Evolutionary conservation across 1,140 invertebrate genomes (phyloP).

Genomic region (Platyura marginata): DNA sequence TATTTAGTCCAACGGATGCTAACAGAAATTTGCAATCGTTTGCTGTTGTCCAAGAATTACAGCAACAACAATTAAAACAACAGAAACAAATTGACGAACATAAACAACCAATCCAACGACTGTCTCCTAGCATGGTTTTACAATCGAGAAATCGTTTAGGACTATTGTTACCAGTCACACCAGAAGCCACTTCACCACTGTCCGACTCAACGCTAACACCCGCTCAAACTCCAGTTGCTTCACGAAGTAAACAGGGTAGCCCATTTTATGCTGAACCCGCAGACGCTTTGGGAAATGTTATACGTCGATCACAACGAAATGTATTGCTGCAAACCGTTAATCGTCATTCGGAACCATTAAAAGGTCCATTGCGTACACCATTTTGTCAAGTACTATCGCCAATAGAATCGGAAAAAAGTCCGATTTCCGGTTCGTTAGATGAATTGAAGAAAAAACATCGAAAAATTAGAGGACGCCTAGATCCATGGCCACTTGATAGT

Average conservation of each 20-base stretch:
- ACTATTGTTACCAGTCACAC: conserved; percentile 11
- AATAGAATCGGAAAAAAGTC: conserved; percentile 16
- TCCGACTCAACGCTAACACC: conserved; percentile 8
- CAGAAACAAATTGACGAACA: not conserved
- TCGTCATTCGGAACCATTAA: conserved; percentile 36
- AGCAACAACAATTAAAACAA: no score
- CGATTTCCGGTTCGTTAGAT: conserved; percentile 16
- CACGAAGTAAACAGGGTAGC: conserved; percentile 38
- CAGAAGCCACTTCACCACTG: conserved; percentile 8
- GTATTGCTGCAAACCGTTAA: conserved; percentile 24
- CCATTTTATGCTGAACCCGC: conserved; percentile 86
- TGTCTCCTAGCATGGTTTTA: conserved; percentile 12
- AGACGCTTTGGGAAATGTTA: conserved; percentile 46
- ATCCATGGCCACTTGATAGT: conserved; percentile 66
- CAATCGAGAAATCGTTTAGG: conserved; percentile 16
- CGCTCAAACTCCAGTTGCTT: conserved; percentile 10
- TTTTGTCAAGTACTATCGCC: conserved; percentile 11
- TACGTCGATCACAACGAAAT: conserved; percentile 17
- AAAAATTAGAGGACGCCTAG: conserved; percentile 24
- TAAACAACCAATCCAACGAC: conserved; percentile 11
- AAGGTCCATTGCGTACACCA: conserved; percentile 10
- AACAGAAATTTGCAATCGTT: not conserved
- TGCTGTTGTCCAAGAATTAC: not conserved
- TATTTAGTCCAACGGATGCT: conserved; percentile 3
- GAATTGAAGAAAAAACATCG: conserved; percentile 19